Conservation (phyloP, 2,113 vertebrate genomes). For the Lepisosteus oculatus region DNA sequence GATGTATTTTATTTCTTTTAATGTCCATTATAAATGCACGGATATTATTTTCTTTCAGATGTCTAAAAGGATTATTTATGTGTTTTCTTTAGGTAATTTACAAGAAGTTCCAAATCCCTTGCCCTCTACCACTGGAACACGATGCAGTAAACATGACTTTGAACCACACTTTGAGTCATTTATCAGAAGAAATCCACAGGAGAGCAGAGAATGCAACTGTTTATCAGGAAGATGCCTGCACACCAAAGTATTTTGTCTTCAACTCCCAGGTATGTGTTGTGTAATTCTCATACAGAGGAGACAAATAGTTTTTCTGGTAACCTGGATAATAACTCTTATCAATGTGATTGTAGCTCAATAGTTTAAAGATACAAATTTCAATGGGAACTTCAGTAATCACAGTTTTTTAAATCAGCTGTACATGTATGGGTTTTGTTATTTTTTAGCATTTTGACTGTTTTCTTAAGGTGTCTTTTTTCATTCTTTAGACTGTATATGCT, state of each 20-base stretch:
- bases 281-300: neutral
- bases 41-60: too few species aligned
- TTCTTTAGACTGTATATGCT: conserved; percentile 86
- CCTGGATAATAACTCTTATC: too few species aligned
- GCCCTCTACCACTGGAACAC: conserved; percentile 57
- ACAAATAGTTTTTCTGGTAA: too few species aligned
- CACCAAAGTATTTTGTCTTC: conserved; percentile 84
- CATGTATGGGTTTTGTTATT: too few species aligned
- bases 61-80: too few species aligned
- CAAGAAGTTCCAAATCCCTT: conserved; percentile 92
- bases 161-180: conserved; percentile 51
- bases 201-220: conserved; percentile 44
- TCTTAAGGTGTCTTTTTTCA: neutral
- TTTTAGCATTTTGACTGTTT: neutral
- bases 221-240: conserved; percentile 69
- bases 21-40: too few species aligned
- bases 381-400: too few species aligned
- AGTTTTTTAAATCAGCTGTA: too few species aligned
- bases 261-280: conserved; percentile 83
- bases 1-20: too few species aligned
- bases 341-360: too few species aligned
- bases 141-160: conserved; percentile 54
- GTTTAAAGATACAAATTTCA: too few species aligned
- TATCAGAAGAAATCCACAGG: conserved; percentile 12
- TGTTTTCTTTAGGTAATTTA: conserved; percentile 79